Evolutionary conservation across 2,888 invertebrate genomes (phyloP).

Genomic region (Lucinisca nassula): DNA sequence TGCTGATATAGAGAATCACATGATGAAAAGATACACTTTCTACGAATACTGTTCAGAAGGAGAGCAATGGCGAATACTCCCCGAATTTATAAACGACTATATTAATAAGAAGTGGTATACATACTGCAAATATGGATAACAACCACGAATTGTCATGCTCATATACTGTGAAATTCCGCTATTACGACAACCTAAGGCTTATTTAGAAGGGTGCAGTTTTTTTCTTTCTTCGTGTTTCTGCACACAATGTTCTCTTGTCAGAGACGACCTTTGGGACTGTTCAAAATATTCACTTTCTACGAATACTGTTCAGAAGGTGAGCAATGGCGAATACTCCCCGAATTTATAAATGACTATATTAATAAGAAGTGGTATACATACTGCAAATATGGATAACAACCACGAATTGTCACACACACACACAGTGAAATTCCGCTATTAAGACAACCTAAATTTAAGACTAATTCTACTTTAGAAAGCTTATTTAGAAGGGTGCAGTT

Average conservation of each 20-base stretch:
- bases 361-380: background rate
- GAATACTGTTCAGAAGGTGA: background rate
- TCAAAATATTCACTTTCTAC: background rate
- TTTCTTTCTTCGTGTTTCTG: too few relatives aligned
- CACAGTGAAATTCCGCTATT: too few relatives aligned
- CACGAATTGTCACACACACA: too few relatives aligned
- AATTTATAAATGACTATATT: background rate
- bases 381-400: background rate
- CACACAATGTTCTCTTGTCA: too few relatives aligned
- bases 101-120: background rate
- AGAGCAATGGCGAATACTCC: conserved; percentile 2
- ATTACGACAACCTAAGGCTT: too few relatives aligned
- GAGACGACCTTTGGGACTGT: too few relatives aligned
- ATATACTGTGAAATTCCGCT: too few relatives aligned
- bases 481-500: too few relatives aligned
- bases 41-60: background rate
- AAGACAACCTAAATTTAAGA: too few relatives aligned
- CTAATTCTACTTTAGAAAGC: too few relatives aligned
- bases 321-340: background rate
- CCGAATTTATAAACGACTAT: background rate
- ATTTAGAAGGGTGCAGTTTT: too few relatives aligned
- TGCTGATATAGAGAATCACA: background rate
- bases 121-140: background rate
- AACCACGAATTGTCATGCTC: too few relatives aligned
- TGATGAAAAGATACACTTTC: background rate